Conservation (phyloP, 2,113 vertebrate genomes). For the Lynx canadensis region DNA sequence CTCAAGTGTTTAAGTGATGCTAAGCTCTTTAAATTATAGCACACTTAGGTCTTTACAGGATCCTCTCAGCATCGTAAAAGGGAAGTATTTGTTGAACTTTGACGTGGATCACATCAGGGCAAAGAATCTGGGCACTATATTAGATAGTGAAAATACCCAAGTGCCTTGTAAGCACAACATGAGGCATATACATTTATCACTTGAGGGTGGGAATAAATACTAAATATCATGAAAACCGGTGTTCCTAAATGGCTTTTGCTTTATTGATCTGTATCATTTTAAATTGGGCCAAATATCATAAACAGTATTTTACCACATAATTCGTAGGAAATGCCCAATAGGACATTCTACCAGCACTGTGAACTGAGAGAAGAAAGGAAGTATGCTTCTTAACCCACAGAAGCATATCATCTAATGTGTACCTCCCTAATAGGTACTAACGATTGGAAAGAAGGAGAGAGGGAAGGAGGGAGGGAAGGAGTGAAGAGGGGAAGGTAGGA, state of each 20-base stretch:
- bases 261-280: neutral
- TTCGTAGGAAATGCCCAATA: neutral
- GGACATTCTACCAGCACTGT: neutral
- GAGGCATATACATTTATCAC: neutral
- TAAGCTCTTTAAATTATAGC: conserved; percentile 12
- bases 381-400: neutral
- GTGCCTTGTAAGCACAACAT: neutral
- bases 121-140: neutral
- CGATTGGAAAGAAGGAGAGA: neutral
- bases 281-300: neutral
- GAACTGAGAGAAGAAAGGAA: neutral
- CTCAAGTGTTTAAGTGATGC: neutral
- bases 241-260: neutral
- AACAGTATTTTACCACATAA: neutral
- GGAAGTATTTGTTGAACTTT: neutral
- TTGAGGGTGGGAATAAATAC: too few relatives aligned
- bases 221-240: neutral
- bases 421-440: neutral
- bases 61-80: neutral
- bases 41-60: neutral
- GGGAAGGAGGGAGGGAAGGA: neutral
- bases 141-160: conserved; percentile 1
- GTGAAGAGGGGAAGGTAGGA: neutral
- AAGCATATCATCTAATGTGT: neutral
- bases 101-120: neutral